Evolutionary conservation across 2,888 invertebrate genomes (phyloP).

Genomic region (Escarpia spicata): DNA sequence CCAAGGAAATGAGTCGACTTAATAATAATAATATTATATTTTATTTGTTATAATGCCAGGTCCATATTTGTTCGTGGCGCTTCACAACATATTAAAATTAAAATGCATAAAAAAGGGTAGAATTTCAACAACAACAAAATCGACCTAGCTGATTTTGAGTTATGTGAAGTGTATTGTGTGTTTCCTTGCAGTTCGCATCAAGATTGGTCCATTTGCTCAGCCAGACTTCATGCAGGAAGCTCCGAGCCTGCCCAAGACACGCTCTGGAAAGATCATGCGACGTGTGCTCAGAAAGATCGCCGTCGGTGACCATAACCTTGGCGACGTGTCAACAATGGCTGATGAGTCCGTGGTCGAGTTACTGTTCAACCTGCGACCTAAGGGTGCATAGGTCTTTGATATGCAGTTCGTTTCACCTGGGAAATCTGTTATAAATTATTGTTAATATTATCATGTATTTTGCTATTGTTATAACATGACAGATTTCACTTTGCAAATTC

Average conservation of each 20-base stretch:
- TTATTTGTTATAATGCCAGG: too few species aligned
- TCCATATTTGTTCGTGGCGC: too few species aligned
- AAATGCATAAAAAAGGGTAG: too few species aligned
- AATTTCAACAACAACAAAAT: too few species aligned
- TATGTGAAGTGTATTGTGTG: neutral
- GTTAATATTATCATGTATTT: neutral
- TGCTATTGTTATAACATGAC: neutral
- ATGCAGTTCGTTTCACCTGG: neutral
- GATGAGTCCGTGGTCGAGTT: constrained; percentile 85
- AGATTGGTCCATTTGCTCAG: constrained; percentile 95
- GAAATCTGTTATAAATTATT: constrained; percentile 5
- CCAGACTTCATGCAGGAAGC: constrained; percentile 95
- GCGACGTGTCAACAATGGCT: constrained; percentile 92
- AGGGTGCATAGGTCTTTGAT: constrained; percentile 33
- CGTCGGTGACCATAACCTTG: constrained; percentile 85
- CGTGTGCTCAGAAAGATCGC: constrained; percentile 94
- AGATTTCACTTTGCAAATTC: neutral
- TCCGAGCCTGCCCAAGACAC: constrained; percentile 92
- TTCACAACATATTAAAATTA: too few species aligned
- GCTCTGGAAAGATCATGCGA: constrained; percentile 98
- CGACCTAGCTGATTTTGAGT: too few species aligned
- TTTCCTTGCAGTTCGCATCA: constrained; percentile 75
- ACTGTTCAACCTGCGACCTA: constrained; percentile 53
- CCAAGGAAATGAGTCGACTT: too few species aligned
- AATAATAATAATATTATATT: too few species aligned